Evolutionary conservation across 2,888 invertebrate species (phyloP).

Genomic region (Tipula helvola): DNA sequence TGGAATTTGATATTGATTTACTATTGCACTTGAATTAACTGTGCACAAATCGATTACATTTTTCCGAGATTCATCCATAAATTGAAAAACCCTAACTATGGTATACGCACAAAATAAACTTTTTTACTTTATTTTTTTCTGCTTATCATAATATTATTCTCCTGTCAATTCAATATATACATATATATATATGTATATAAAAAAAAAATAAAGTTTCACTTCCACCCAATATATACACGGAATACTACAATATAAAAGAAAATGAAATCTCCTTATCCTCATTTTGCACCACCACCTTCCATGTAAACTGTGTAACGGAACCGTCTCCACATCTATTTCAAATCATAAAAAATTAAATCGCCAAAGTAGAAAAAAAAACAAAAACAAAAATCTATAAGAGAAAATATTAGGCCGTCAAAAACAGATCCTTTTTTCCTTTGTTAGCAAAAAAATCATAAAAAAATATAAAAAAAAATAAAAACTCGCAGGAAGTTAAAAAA

Average conservation of each 20-base stretch:
- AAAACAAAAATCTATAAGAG: not conserved
- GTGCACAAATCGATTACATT: not conserved
- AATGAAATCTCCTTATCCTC: not conserved
- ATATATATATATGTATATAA: not conserved
- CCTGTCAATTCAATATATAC: not conserved
- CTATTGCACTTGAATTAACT: not conserved
- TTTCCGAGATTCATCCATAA: not conserved
- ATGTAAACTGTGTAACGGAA: not conserved
- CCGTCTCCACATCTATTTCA: not conserved
- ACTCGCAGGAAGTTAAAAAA: not conserved
- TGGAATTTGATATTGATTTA: not conserved
- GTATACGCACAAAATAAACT: not conserved
- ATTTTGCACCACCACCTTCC: not conserved
- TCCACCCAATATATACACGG: not conserved
- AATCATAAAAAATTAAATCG: slow-evolving; percentile 4
- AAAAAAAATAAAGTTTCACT: not conserved
- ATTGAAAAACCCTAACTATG: not conserved
- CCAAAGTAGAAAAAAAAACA: not conserved
- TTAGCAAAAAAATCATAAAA: not conserved
- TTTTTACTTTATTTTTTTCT: not conserved
- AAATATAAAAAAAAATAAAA: not conserved
- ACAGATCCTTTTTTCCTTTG: not conserved
- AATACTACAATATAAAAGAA: not conserved
- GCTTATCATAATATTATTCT: slow-evolving; percentile 4
- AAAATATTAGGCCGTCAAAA: not conserved